A percentile compares a stretch with the other conserved stretches of the same genome.
These are phyloP conservation scores for Eupeodes luniger DNA, from an alignment of 2,888 invertebrate species.

Conservation along the genomic window DNA sequence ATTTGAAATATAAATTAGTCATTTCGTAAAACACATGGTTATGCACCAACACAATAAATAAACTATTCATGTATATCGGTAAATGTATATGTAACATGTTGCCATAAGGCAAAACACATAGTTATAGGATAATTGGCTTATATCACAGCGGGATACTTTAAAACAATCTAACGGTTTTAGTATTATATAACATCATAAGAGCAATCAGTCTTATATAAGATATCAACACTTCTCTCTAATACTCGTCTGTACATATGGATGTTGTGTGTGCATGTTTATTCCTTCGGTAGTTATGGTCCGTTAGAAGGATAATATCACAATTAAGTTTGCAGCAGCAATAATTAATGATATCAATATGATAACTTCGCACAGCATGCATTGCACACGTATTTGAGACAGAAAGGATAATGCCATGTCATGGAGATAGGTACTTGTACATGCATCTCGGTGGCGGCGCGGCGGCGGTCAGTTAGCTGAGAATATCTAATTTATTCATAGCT, in stretches of 20 bases:
- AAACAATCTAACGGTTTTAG: slow-evolving; percentile 16
- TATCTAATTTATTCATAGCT: not conserved
- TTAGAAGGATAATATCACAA: slow-evolving; percentile 33
- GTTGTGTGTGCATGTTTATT: not conserved
- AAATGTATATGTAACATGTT: not conserved
- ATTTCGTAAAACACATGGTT: not conserved
- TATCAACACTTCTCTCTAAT: not conserved
- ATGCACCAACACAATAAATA: not conserved
- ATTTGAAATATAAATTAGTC: slow-evolving; percentile 59
- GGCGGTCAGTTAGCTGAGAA: not conserved
- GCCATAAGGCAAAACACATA: not conserved
- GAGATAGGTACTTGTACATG: not conserved
- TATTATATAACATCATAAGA: slow-evolving; percentile 31
- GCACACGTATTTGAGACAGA: slow-evolving; percentile 1
- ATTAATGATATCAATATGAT: slow-evolving; percentile 23
- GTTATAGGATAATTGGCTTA: slow-evolving; percentile 37
- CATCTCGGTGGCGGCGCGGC: not conserved
- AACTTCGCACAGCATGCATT: not conserved
- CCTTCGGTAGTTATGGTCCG: slow-evolving; percentile 2
- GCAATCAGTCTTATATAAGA: slow-evolving; percentile 45
- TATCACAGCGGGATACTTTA: slow-evolving; percentile 38
- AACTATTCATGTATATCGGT: not conserved
- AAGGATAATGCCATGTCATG: slow-evolving; percentile 1
- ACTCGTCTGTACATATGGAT: not conserved
- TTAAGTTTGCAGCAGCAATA: slow-evolving; percentile 31